Base-by-base conservation (phyloP, 30 jellyfish, hydroid and myxozoan genomes). In the Aurelia coerulea region DNA sequence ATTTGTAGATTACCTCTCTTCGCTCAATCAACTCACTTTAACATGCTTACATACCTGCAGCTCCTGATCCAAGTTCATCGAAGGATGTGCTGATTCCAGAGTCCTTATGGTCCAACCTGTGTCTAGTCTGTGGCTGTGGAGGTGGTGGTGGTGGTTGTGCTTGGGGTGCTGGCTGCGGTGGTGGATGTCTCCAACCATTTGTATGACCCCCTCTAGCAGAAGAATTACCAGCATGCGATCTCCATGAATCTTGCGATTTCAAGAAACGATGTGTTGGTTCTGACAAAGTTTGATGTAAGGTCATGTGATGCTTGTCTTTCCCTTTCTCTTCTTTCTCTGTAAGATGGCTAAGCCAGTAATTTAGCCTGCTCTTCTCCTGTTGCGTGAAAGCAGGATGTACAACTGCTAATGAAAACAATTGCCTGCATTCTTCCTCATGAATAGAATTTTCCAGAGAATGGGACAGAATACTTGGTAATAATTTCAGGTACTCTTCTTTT, bases 351-450 rank as follows among this genome's bases (percentile, higher is more conserved):
- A 90, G 97, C 99, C 97, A 95, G 92, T 80, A 86, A 50, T 96
- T 87, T 31, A 95, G 85, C 12, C 90, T 89, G 73, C 78, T 73
- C 10, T 96, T 88, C n/a, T 90, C 99, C 71, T 84, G 97, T 10
- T 96, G 97, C 0, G 93, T 97, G 65, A 95, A 95, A 9, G 99
- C 99, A 29, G 99, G 99, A 62, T 95, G 99, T 35, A 95, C 99
- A 8, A 86, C 73, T 17, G 97, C 99, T 42, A 95, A 76, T 3
- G 97, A 89, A 64, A 95, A 78, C 77, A 95, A 85, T 72, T 95
- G 99, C 73, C 97, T 89, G 92, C 99, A 95, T 68, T 95, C 99
- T 54, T 95, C 99, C 71, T 95, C 97, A 64, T 90, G 99, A 53
- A 95, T 90, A 16, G 97, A 89, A 39, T 95, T 76, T 52, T 95